Base-by-base conservation (phyloP, 2,888 invertebrate genomes). In the Mycalesis mineus region DNA sequence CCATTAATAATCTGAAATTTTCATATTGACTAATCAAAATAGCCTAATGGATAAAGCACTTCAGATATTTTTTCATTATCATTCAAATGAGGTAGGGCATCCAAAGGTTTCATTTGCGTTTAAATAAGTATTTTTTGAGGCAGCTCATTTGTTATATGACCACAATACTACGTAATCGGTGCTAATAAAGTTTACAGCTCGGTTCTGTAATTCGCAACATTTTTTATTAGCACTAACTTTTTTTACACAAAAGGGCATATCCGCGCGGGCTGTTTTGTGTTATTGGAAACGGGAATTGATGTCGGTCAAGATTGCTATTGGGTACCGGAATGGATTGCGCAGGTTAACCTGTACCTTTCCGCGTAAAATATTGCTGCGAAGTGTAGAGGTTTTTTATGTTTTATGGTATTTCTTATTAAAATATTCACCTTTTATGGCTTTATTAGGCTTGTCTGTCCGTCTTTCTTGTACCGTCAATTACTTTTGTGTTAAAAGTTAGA, bases 171-270 rank as follows among this genome's bases (percentile, higher is more conserved):
- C 57, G 58, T 39, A 56, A 48, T 49, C 44, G 52, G 33, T n/a
- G 56, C 60, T 58, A 37, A 56, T 22, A 22, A 58, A 36, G 37
- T 57, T 58, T 58, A 51, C 44, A 49, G 48, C 48, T 28, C 45
- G 45, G 48, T 36, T 36, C 41, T 49, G 22, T 55, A 59, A 57
- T 60, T 58, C 40, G 37, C 50, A 41, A 51, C 57, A 55, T 58
- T 49, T 54, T 58, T 54, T 60, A 56, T 56, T 53, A 54, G 33
- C 56, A 56, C 54, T 58, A 56, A 54, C 45, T 55, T 55, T 51
- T n/a, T 55, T 55, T 48, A 50, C 17, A 33, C 39, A 39, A 39
- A 14, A 39, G 14, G 14, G 13, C 39, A 14, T 39, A 39, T 39
- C 14, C 14, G 39, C 13, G 39, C 13, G 39, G 39, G 39, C 39